Percentiles rank a stretch among this genome's conserved stretches.
phyloP scores from a whole-genome alignment of 2,888 invertebrate species.

The Pyrrhia umbra region DNA sequence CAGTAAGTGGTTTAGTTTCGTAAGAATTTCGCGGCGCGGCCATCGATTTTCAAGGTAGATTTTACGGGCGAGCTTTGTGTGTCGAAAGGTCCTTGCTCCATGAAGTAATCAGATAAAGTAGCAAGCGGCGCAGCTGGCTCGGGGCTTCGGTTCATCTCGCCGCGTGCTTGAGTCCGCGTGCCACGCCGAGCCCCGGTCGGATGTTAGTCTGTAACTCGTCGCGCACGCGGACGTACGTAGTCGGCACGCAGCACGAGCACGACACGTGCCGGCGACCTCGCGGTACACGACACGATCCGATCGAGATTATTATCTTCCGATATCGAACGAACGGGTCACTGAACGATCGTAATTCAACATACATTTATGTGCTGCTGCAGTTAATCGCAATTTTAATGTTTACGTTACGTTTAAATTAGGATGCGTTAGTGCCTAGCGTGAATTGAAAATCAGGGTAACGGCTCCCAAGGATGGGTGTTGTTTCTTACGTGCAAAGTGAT shows the following conservation, averaged over 20 bases:
- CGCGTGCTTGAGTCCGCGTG: constrained; percentile 66
- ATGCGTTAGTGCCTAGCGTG: constrained; percentile 48
- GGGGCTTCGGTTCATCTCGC: constrained; percentile 79
- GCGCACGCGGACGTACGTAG: constrained; percentile 84
- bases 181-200: constrained; percentile 67
- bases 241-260: constrained; percentile 65
- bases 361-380: constrained; percentile 57
- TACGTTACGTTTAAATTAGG: constrained; percentile 54
- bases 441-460: constrained; percentile 47
- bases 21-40: constrained; percentile 78
- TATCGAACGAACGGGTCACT: constrained; percentile 69
- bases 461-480: constrained; percentile 44
- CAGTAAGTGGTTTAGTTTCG: constrained; percentile 69
- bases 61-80: constrained; percentile 85
- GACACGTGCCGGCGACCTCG: constrained; percentile 65
- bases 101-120: constrained; percentile 87
- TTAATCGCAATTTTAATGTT: constrained; percentile 57
- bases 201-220: constrained; percentile 82
- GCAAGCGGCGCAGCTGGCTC: constrained; percentile 78
- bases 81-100: constrained; percentile 89
- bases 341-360: constrained; percentile 64
- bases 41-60: constrained; percentile 85
- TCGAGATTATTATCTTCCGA: constrained; percentile 62
- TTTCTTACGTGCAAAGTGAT: constrained; percentile 46
- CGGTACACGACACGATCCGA: constrained; percentile 61